phyloP scores from a whole-genome alignment of 1,140 invertebrate genomes.

The Ceratina japonica region DNA sequence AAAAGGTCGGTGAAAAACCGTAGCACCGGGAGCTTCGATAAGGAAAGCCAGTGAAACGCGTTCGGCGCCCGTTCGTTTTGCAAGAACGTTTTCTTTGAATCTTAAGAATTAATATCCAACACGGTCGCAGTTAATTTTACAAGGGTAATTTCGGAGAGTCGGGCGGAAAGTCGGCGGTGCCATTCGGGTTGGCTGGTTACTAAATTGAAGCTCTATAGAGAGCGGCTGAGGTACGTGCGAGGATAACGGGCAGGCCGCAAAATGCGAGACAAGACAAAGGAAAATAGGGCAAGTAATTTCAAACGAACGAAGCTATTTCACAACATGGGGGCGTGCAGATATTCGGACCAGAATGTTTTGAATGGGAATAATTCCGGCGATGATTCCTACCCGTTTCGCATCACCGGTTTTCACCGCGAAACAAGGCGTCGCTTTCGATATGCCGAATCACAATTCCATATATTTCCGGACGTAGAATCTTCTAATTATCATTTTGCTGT shows the following conservation, averaged over 20 bases:
- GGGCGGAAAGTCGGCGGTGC: slow-evolving; percentile 8
- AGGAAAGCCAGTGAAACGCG: not conserved
- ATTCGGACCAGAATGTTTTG: slow-evolving; percentile 35
- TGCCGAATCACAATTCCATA: not conserved
- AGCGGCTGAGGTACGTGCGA: not conserved
- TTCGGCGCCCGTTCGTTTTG: not conserved
- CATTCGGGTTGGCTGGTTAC: slow-evolving; percentile 36
- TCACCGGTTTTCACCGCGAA: slow-evolving; percentile 24
- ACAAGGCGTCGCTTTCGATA: no score
- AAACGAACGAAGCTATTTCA: slow-evolving; percentile 38
- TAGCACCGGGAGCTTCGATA: not conserved
- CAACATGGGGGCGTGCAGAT: not conserved
- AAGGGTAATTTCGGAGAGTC: slow-evolving; percentile 18
- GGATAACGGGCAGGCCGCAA: not conserved
- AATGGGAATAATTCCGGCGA: slow-evolving; percentile 49
- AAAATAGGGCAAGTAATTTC: slow-evolving; percentile 50
- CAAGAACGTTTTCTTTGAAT: not conserved
- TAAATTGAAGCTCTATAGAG: slow-evolving; percentile 23
- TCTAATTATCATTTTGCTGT: not conserved
- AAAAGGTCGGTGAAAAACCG: not conserved
- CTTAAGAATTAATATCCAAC: slow-evolving; percentile 20
- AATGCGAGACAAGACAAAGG: slow-evolving; percentile 40
- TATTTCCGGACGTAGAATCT: not conserved
- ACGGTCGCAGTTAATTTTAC: slow-evolving; percentile 23
- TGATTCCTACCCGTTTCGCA: slow-evolving; percentile 37